These are phyloP conservation scores for Poecilia gillii DNA, from an alignment of 2,797 vertebrate genomes.

Conservation along the genomic window DNA sequence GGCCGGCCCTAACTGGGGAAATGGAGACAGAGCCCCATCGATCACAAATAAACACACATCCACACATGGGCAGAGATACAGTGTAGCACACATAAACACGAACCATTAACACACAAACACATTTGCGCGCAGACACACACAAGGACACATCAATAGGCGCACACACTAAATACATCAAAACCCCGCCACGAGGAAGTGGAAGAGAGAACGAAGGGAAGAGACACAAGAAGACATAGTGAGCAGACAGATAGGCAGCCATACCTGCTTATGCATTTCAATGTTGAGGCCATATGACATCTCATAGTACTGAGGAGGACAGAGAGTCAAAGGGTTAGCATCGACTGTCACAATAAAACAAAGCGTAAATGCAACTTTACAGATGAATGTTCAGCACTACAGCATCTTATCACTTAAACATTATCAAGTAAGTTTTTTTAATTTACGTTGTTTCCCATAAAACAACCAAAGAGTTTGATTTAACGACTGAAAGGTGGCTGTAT, in stretches of 20 bases:
- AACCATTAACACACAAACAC: slow-evolving; percentile 18
- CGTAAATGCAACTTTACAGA: not conserved
- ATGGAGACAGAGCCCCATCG: slow-evolving; percentile 92
- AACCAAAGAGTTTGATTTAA: not conserved
- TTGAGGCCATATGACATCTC: slow-evolving; percentile 99
- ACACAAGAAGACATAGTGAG: slow-evolving; percentile 29
- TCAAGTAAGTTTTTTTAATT: not conserved
- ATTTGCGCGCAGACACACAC: slow-evolving; percentile 5
- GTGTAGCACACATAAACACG: slow-evolving; percentile 39
- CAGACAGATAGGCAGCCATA: slow-evolving; percentile 55
- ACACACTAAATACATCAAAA: slow-evolving; percentile 66
- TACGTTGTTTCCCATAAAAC: slow-evolving; percentile 2
- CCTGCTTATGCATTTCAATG: slow-evolving; percentile 98
- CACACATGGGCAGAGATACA: slow-evolving; percentile 34
- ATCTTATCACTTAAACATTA: not conserved
- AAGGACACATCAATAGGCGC: slow-evolving; percentile 50
- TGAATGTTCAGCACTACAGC: not conserved
- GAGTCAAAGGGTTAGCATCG: slow-evolving; percentile 27
- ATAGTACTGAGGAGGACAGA: slow-evolving; percentile 87
- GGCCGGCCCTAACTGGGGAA: slow-evolving; percentile 93
- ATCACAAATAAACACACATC: slow-evolving; percentile 86
- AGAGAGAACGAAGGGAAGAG: slow-evolving; percentile 6
- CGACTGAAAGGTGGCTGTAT: not conserved
- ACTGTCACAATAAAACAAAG: not conserved
- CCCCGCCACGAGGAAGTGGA: slow-evolving; percentile 20